Conservation (phyloP, 1,140 invertebrate genomes). For the Tribolium castaneum region DNA sequence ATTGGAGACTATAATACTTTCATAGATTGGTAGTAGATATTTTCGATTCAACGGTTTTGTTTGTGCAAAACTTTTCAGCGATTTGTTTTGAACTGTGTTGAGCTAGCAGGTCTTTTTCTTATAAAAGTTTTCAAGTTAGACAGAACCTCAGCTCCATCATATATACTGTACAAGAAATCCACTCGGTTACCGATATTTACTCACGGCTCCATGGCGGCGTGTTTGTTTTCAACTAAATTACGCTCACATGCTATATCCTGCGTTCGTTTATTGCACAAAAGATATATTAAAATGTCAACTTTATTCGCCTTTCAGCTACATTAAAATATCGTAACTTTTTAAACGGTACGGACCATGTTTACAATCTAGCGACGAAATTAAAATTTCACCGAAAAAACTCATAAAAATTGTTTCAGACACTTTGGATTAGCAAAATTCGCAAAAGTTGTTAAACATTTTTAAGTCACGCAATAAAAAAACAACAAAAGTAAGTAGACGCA, state of each 20-base stretch:
- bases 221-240: not conserved
- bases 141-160: conserved; percentile 9
- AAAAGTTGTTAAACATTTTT: too few species aligned
- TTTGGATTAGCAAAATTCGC: too few species aligned
- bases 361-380: not conserved
- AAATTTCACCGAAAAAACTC: not conserved
- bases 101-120: conserved; percentile 43
- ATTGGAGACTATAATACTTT: conserved; percentile 40
- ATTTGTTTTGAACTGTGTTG: conserved; percentile 50
- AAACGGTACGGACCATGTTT: not conserved
- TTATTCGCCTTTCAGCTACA: not conserved
- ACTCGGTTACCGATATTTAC: conserved; percentile 37
- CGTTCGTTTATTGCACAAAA: not conserved
- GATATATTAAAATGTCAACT: not conserved
- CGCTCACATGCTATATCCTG: not conserved
- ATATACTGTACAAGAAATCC: conserved; percentile 37
- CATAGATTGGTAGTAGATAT: conserved; percentile 48
- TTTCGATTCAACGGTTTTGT: conserved; percentile 49
- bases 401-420: not conserved
- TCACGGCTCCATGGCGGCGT: conserved; percentile 15
- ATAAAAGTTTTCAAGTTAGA: conserved; percentile 37
- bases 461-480: too few species aligned
- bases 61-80: conserved; percentile 50
- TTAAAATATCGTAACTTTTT: not conserved
- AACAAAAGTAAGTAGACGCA: too few species aligned